These are phyloP conservation scores for Magallana gigas DNA, from an alignment of 1,140 invertebrate species.

Conservation along the genomic window DNA sequence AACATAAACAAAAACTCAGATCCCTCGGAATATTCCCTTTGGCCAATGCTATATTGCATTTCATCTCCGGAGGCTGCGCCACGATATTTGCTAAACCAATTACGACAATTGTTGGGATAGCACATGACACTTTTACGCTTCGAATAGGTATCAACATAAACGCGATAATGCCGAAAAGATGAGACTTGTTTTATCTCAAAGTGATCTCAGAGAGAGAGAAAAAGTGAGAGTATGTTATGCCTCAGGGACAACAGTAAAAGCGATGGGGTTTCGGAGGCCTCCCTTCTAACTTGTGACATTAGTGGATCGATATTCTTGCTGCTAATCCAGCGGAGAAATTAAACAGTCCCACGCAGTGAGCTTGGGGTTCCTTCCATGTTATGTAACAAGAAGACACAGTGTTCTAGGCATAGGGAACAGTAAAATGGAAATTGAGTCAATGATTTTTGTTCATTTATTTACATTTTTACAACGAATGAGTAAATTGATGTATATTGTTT, in stretches of 20 bases:
- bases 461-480: too few species aligned
- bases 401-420: background rate
- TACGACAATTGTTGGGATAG: constrained; percentile 23
- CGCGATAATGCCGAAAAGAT: constrained; percentile 19
- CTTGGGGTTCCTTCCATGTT: background rate
- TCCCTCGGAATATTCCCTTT: background rate
- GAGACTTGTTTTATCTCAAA: constrained; percentile 27
- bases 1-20: constrained; percentile 1
- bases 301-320: background rate
- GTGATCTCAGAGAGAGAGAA: constrained; percentile 7
- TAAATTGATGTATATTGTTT: too few species aligned
- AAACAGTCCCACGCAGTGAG: constrained; percentile 19
- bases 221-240: constrained; percentile 16
- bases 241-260: background rate
- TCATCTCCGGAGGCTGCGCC: background rate
- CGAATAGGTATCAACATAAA: constrained; percentile 32
- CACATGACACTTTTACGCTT: constrained; percentile 29
- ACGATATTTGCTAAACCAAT: constrained; percentile 28
- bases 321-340: constrained; percentile 10
- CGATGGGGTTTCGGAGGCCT: constrained; percentile 23
- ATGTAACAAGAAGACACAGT: constrained; percentile 3
- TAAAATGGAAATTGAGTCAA: background rate
- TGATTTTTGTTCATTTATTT: background rate
- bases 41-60: constrained; percentile 11
- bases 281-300: background rate